Percentiles rank a stretch among this genome's conserved stretches.
Evolutionary conservation across 2,797 vertebrate species (phyloP).

Genomic region (Scolopax rusticola): DNA sequence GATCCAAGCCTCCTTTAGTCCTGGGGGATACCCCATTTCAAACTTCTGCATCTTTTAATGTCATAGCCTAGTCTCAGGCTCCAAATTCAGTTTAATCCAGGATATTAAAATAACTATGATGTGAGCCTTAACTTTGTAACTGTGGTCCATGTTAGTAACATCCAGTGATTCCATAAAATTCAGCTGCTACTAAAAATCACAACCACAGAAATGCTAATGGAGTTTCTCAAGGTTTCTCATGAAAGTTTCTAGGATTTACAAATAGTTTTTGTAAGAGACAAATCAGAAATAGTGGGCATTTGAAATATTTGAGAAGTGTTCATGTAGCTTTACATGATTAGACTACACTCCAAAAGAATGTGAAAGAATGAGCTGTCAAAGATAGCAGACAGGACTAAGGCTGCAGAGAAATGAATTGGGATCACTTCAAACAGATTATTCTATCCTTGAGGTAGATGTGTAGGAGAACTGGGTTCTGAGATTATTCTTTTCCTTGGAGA

Average conservation of each 20-base stretch:
- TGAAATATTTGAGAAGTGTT: background rate
- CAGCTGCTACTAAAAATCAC: background rate
- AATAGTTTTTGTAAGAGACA: background rate
- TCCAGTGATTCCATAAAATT: background rate
- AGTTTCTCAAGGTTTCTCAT: background rate
- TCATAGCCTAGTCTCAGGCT: background rate
- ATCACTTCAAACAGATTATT: conserved; percentile 8
- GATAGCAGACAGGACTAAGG: background rate
- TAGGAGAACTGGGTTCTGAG: background rate
- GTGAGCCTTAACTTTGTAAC: background rate
- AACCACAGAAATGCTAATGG: background rate
- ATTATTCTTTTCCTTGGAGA: conserved; percentile 14
- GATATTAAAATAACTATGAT: background rate
- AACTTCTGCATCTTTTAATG: background rate
- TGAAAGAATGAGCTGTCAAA: conserved; percentile 12
- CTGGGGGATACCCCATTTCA: background rate
- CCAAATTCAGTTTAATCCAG: background rate
- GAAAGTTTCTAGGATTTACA: conserved; percentile 10
- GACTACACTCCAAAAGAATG: background rate
- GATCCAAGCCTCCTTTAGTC: background rate
- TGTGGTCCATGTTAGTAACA: background rate
- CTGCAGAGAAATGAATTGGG: background rate
- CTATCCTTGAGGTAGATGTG: background rate
- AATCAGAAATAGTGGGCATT: background rate
- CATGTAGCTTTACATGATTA: background rate